phyloP scores from a whole-genome alignment of 2,113 vertebrate genomes.

The Papio anubis region DNA sequence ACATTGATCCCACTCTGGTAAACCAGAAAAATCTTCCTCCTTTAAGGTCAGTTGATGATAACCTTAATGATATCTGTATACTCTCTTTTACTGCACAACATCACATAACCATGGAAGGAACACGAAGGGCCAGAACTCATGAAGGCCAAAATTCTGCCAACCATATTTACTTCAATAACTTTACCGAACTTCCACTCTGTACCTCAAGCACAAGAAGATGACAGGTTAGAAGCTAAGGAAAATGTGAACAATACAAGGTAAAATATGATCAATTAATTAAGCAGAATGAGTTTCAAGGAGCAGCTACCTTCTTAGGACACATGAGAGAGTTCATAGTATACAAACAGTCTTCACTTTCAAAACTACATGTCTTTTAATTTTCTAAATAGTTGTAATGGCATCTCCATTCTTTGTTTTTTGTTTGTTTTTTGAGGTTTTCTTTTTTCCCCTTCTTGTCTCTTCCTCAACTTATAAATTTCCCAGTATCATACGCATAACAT shows the following conservation, averaged over 20 bases:
- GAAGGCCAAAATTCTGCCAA: neutral
- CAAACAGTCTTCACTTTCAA: no score
- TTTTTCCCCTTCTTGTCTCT: neutral
- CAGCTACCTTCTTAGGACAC: no score
- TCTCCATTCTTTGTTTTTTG: neutral
- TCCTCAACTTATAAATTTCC: no score
- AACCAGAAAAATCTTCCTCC: neutral
- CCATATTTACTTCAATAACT: neutral
- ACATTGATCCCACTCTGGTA: neutral
- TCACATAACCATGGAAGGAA: fast-evolving
- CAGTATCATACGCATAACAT: fast-evolving
- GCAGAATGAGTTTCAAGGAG: no score
- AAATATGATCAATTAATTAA: no score
- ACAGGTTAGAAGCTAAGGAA: no score
- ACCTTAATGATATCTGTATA: neutral
- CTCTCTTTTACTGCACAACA: no score
- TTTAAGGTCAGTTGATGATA: neutral
- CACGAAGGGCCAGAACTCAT: neutral
- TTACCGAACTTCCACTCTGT: fast-evolving
- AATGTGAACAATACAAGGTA: no score
- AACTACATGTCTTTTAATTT: neutral
- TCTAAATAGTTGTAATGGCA: no score
- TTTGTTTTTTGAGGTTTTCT: no score
- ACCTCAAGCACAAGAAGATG: neutral
- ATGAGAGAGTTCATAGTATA: no score